Evolutionary conservation across 2,888 invertebrate species (phyloP), one percentile per base, ranked within the genome.

Genomic region (Boloria selene): DNA sequence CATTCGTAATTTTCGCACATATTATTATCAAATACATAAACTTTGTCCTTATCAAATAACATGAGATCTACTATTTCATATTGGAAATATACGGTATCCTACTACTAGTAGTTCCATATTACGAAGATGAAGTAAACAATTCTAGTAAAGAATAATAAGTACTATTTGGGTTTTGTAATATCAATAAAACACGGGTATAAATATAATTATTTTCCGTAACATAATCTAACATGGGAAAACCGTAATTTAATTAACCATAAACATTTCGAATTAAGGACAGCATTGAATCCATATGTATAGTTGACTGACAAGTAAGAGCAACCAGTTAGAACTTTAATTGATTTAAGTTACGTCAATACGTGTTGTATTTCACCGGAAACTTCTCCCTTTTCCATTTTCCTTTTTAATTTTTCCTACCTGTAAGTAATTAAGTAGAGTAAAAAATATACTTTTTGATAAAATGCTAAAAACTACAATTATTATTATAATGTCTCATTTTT

Each of bases 321-420:
- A 50, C 50, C 18, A n/a, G 47, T 18, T 59, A 38, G 50, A 59
- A 59, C 50, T 59, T 18, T 59, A 59, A 59, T 50, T 59, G 50
- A 10, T 6, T 50, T 4, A 2, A 47, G 22, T 31, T 49, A 47
- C 31, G 14, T 31, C 2, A 10, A 38, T 38, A 38, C 14, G 31
- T 49, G 31, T 10, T 31, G 18, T 59, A 31, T 50, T 59, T 38
- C 18, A 49, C 38, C 59, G 59, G 59, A 59, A 59, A 18, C 49
- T 38, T 50, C 14, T 59, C 59, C 59, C 14, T 59, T 59, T 50
- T 49, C 59, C 50, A 17, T 50, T 49, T 59, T 50, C 59, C 10
- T 50, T 17, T 2, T 50, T 31, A 38, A 17, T 13, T 7, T 17
- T 16, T 16, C 16, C 4, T 13, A 22, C 22, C n/a, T n/a, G 2